These are phyloP conservation scores for Catostylus mosaicus DNA, from an alignment of 30 jellyfish, hydroid and myxozoan species.

Conservation along the genomic window DNA sequence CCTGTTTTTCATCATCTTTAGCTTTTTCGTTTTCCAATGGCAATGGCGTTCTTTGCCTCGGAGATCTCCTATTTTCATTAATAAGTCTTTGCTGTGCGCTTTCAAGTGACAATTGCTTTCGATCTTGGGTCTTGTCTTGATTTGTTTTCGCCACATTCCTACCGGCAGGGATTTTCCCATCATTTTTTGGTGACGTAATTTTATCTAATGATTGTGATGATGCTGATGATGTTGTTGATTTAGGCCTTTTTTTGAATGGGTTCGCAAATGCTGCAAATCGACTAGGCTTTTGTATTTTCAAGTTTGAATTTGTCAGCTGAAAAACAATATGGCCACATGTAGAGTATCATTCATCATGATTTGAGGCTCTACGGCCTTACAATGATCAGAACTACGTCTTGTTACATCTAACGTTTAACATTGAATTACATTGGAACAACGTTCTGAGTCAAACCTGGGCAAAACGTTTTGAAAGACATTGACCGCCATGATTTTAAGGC, in stretches of 20 bases:
- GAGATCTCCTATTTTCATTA: slow-evolving; percentile 46
- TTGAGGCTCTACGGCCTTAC: too few relatives aligned
- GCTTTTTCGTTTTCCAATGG: not conserved
- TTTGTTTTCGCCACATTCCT: not conserved
- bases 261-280: slow-evolving; percentile 54
- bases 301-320: slow-evolving; percentile 8
- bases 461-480: too few relatives aligned
- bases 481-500: too few relatives aligned
- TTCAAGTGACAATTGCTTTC: slow-evolving; percentile 47
- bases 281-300: slow-evolving; percentile 28
- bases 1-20: not conserved
- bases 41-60: slow-evolving; percentile 24
- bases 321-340: slow-evolving; percentile 22
- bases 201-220: slow-evolving; percentile 10
- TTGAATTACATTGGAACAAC: too few relatives aligned
- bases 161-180: not conserved
- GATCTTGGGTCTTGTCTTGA: not conserved
- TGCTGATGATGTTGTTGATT: slow-evolving; percentile 12
- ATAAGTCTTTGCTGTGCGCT: slow-evolving; percentile 45
- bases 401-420: too few relatives aligned
- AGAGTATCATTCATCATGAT: too few relatives aligned
- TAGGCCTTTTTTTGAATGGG: slow-evolving; percentile 47
- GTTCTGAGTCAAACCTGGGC: too few relatives aligned
- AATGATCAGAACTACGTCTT: too few relatives aligned
- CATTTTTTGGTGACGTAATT: not conserved